Conservation (phyloP, 2,113 vertebrate genomes). For the Aegotheles bennettii region DNA sequence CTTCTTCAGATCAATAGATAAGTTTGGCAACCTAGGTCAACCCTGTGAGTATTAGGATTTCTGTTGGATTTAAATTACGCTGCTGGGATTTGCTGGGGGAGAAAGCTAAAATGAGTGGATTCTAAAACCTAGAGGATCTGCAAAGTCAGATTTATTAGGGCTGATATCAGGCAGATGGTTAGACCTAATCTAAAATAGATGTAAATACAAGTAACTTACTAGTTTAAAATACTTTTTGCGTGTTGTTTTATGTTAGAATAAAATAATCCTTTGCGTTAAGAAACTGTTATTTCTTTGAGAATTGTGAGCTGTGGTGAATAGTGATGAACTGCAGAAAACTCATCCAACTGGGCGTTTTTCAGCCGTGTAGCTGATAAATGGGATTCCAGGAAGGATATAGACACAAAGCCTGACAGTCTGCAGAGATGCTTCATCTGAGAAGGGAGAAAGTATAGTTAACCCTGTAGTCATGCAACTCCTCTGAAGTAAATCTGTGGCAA, state of each 20-base stretch:
- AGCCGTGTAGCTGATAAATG: neutral
- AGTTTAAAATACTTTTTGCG: neutral
- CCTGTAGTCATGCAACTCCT: neutral
- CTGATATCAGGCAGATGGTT: neutral
- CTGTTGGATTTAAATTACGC: neutral
- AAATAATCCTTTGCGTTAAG: neutral
- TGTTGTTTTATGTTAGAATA: neutral
- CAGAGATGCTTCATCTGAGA: neutral
- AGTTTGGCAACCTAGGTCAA: neutral
- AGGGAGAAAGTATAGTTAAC: neutral
- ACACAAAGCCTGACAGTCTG: neutral
- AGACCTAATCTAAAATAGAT: neutral
- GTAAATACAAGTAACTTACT: neutral
- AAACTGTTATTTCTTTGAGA: neutral
- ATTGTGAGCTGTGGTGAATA: neutral
- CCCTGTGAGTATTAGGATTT: conserved; percentile 25
- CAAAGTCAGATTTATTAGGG: neutral
- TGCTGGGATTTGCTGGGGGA: neutral
- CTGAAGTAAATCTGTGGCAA: neutral
- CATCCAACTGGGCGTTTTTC: neutral
- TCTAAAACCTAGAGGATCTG: neutral
- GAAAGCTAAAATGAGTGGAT: neutral
- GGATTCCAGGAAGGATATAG: neutral
- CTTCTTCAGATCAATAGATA: neutral
- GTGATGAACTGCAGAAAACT: neutral